phyloP scores from a whole-genome alignment of 2,888 invertebrate genomes.

The Philereme transversata region DNA sequence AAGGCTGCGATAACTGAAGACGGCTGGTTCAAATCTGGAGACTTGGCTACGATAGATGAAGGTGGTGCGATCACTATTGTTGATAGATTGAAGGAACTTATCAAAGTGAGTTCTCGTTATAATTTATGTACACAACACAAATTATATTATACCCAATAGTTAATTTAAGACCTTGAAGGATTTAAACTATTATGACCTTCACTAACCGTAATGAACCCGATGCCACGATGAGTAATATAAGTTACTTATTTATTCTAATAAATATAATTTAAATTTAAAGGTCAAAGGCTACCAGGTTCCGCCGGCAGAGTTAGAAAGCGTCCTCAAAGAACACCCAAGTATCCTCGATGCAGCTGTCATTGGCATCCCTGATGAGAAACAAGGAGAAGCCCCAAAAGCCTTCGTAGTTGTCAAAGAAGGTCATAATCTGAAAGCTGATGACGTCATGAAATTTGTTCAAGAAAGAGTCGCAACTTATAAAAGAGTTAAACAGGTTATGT shows the following conservation, averaged over 20 bases:
- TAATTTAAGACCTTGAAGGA: too few relatives aligned
- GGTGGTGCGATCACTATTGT: constrained; percentile 86
- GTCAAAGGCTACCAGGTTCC: constrained; percentile 90
- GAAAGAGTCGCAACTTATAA: constrained; percentile 90
- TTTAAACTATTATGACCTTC: not conserved
- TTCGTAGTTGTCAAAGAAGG: constrained; percentile 85
- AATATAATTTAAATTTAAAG: constrained; percentile 58
- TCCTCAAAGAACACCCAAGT: constrained; percentile 87
- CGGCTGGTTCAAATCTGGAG: constrained; percentile 91
- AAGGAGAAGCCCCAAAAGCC: constrained; percentile 90
- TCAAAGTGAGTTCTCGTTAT: constrained; percentile 83
- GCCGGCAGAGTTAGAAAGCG: constrained; percentile 93
- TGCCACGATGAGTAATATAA: too few relatives aligned
- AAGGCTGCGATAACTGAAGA: constrained; percentile 85
- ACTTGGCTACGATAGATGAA: constrained; percentile 86
- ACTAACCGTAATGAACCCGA: not conserved
- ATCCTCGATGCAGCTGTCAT: constrained; percentile 92
- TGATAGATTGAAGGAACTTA: constrained; percentile 91
- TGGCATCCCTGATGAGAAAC: constrained; percentile 86
- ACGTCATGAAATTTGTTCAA: constrained; percentile 85
- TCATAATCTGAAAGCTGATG: constrained; percentile 68
- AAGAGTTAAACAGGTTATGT: constrained; percentile 85
- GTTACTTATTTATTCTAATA: not conserved
- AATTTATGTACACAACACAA: not conserved
- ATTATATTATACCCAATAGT: not conserved